Base-by-base conservation (phyloP, 2,797 vertebrate species). In the Danio kyathit region DNA sequence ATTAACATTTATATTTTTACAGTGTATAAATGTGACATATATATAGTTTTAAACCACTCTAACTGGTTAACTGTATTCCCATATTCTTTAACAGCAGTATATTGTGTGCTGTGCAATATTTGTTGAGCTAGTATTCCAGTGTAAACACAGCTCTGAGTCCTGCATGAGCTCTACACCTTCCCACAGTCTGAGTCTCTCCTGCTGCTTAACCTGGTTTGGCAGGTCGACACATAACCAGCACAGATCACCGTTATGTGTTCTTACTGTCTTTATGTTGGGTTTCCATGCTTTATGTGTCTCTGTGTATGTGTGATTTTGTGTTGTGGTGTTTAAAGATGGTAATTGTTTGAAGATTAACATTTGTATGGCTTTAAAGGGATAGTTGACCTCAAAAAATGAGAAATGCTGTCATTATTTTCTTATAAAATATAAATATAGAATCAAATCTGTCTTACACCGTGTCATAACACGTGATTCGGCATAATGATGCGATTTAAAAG, bases 141-240 rank as follows among this genome's bases (percentile, higher is more conserved):
- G 6, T 49, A 4, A 60, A 63, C 40, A 12, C 57, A 75, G 73
- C 44, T 54, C 29, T 52, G 46, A 60, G 12, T 44, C 59, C 44
- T 51, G 66, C 76, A 70, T 70, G 76, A 79, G 41, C 8, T 49
- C 59, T 44, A 46, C 17, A 73, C 56, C 19, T 61, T 51, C 56
- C 49, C 41, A 17, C 16, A 51, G 44, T 61, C 17, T 51, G 16
- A 48, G 29, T 6, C 10, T 14, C 19, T 38, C 17, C 41, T 73
- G 52, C 16, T n/a, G 5, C n/a, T 38, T 40, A 41, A 29, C 44
- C 19, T 4, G 59, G 73, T 12, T 51, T 44, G 21, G n/a, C 60
- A 70, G 21, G 16, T 21, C 7, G 10, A 57, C 75, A 49, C 76
- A 60, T 69, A 59, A 67, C 16, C 44, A 16, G 63, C 75, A 29